phyloP scores from a whole-genome alignment of 2,113 vertebrate genomes.

The Xerus inauris region DNA sequence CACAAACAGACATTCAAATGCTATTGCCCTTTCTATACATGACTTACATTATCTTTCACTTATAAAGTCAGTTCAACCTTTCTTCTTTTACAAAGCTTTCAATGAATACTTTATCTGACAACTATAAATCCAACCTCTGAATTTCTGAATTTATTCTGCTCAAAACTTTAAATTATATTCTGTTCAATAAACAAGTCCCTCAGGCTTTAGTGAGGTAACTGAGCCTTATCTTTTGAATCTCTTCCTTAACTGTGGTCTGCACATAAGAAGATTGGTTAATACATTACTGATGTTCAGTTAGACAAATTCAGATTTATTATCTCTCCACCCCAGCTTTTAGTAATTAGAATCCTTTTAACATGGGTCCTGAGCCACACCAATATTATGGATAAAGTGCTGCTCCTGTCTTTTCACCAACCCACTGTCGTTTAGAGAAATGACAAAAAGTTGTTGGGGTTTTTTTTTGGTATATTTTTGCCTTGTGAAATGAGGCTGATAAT shows the following conservation, averaged over 20 bases:
- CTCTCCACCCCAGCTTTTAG: conserved; percentile 18
- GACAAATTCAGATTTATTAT: conserved; percentile 40
- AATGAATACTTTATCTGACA: conserved; percentile 39
- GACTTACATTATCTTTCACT: neutral
- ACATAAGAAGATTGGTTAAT: neutral
- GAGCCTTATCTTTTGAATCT: neutral
- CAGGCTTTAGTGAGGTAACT: neutral
- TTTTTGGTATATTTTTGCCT: conserved; percentile 10
- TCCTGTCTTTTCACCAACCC: neutral
- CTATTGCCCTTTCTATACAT: neutral
- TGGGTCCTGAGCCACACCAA: neutral
- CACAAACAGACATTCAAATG: neutral
- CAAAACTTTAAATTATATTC: conserved; percentile 48
- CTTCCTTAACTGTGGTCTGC: conserved; percentile 28
- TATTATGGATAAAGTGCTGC: neutral
- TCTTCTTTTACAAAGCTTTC: neutral
- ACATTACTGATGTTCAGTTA: conserved; percentile 41
- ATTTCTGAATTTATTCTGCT: conserved; percentile 44
- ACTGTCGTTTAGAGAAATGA: conserved; percentile 47
- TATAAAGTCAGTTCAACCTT: conserved; percentile 1
- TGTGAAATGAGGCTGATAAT: conserved; percentile 6
- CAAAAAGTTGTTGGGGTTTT: neutral
- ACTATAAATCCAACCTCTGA: conserved; percentile 15
- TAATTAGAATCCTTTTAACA: conserved; percentile 41
- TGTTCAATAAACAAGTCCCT: conserved; percentile 4